Evolutionary conservation across 2,113 vertebrate genomes (phyloP), one percentile per base, ranked within the genome.

Genomic region (Brachyhypopomus occidentalis): DNA sequence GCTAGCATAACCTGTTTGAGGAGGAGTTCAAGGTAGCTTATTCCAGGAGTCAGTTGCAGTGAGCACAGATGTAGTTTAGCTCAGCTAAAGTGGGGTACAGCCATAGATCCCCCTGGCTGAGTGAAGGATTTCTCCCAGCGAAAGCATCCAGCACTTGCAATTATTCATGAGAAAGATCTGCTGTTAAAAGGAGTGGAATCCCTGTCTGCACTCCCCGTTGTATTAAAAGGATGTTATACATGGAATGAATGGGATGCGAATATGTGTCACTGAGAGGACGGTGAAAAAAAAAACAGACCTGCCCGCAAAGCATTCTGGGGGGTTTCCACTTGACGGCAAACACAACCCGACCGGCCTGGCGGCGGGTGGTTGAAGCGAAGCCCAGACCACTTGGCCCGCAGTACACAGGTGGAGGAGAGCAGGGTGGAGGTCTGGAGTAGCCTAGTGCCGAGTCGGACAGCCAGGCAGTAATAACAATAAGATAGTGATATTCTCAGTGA

Each of bases 141-240:
- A 73, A 74, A 67, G 60, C 45, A 58, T 67, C 45, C 41, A 19
- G 19, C 30, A 23, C 48, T 58, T 45, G 72, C 11, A 36, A 22
- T 75, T 27, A 75, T 75, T 81, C 66, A 74, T 58, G 19, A 55
- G 41, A 30, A 55, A 79, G 36, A 45, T 19, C 23, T 72, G 34
- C 56, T 59, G 58, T 60, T 79, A 79, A 60, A 71, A 59, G n/a
- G 36, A n/a, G 4, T 34, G 12, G 38, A n/a, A 22, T 1, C 67
- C 77, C 59, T 4, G 36, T n/a, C 12, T 22, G 8, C 30, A 12
- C 27, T 74, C 72, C 22, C 64, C 19, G 30, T 12, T 66, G 25
- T 45, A 56, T 62, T 72, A 75, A 75, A 75, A 60, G 36, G 9
- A 75, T 60, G 56, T 34, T 62, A n/a, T 25, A 56, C 27, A 75